phyloP scores from a whole-genome alignment of 2,797 vertebrate genomes.

The Lepilemur septentrionalis region DNA sequence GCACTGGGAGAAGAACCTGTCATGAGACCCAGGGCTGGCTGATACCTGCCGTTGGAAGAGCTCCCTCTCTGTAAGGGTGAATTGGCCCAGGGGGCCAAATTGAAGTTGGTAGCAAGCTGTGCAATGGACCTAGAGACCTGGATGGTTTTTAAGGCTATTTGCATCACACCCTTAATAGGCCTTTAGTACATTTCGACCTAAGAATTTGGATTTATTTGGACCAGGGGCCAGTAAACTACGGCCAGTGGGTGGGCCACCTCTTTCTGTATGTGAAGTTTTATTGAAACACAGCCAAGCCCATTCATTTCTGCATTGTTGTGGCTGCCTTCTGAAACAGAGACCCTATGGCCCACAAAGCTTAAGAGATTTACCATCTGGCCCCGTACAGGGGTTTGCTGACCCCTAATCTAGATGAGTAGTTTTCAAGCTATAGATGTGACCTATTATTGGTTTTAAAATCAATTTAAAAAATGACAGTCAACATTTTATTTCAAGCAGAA shows the following conservation, averaged over 20 bases:
- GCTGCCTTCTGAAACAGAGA: background rate
- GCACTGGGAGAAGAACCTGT: background rate
- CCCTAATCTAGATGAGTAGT: background rate
- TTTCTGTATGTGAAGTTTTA: background rate
- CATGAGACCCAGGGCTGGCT: background rate
- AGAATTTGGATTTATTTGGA: background rate
- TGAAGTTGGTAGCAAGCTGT: background rate
- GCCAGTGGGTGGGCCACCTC: background rate
- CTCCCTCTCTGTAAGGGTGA: background rate
- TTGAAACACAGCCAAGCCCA: background rate
- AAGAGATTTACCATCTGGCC: background rate
- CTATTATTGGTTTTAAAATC: background rate
- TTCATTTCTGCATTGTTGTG: background rate
- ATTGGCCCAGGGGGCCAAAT: background rate
- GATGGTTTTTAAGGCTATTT: background rate
- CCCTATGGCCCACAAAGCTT: background rate
- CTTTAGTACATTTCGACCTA: background rate
- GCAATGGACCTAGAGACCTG: background rate
- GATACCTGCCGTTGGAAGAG: background rate
- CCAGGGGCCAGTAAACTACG: background rate
- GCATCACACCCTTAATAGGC: background rate
- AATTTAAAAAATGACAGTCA: background rate
- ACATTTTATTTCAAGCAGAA: background rate
- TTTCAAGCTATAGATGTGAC: background rate
- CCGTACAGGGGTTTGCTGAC: background rate